Evolutionary conservation across 2,797 vertebrate genomes (phyloP), one percentile per base, ranked within the genome.

Genomic region (Pogonophryne albipinna): DNA sequence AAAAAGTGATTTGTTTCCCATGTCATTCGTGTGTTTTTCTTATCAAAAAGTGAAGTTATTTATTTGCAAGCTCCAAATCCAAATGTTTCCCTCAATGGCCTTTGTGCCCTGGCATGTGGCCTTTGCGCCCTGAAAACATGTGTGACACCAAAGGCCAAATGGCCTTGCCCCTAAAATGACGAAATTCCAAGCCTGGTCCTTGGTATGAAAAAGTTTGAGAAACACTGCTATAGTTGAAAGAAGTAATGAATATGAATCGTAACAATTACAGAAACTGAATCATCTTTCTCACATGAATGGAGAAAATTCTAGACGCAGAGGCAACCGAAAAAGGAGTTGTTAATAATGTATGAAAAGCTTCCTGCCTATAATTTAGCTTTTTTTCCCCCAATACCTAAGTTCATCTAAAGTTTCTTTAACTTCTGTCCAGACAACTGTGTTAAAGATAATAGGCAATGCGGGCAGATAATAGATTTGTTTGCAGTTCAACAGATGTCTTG

Each of bases 211-310:
- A n/a, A n/a, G n/a, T n/a, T n/a, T n/a, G n/a, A n/a, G n/a, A n/a
- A n/a, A n/a, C n/a, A n/a, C n/a, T n/a, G n/a, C n/a, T n/a, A 17
- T 51, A 58, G 66, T 2, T n/a, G 51, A 6, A 55, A 38, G 27
- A 63, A 49, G 16, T 46, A 46, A 73, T 71, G 53, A 82, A 68
- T 71, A 61, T 62, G 58, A 65, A 61, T 16, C 38, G 59, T 42
- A 45, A 61, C 20, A 60, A 72, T 72, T 66, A 59, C 0, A 31
- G 44, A 51, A 71, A 41, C 31, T 3, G 20, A 14, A 51, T 42
- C 38, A 80, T 75, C 34, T 62, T 46, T 53, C 6, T 76, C 64
- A 38, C 47, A 63, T 47, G 44, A 67, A 72, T 10, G 27, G 42
- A 59, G 23, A 13, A 38, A 51, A 63, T 50, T 38, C 17, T 41